Evolutionary conservation across 2,797 vertebrate species (phyloP).

Genomic region (Loriculus beryllinus): DNA sequence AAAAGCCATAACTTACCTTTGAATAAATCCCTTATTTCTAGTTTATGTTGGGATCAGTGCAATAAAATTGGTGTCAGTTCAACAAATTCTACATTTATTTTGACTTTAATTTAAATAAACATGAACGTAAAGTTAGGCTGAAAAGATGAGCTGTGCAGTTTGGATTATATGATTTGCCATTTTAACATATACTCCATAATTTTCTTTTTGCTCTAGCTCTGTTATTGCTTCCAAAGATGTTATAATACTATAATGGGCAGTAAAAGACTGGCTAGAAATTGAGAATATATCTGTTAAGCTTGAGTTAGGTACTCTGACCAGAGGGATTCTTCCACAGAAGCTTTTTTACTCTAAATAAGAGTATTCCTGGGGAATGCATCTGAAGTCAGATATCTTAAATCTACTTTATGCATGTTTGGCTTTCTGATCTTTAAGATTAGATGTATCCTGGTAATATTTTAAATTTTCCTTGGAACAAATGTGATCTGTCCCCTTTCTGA

Average conservation of each 20-base stretch:
- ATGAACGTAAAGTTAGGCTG: neutral
- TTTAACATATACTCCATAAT: neutral
- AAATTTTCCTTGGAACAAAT: neutral
- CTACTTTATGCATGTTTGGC: neutral
- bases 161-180: neutral
- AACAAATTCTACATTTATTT: neutral
- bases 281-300: neutral
- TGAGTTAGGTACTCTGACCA: neutral
- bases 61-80: neutral
- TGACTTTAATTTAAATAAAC: neutral
- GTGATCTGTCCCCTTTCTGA: neutral
- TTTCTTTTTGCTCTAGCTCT: neutral
- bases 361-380: neutral
- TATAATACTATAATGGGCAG: neutral
- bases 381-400: neutral
- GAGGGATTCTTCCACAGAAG: neutral
- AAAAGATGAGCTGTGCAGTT: neutral
- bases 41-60: neutral
- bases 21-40: neutral
- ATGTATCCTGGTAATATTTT: neutral
- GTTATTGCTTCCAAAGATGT: neutral
- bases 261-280: neutral
- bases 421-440: neutral
- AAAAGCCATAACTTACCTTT: neutral
- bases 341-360: neutral